Percentiles rank a stretch among this genome's conserved stretches.
Evolutionary conservation across 2,797 vertebrate genomes (phyloP).

Genomic region (Gadopsis bispinosus): DNA sequence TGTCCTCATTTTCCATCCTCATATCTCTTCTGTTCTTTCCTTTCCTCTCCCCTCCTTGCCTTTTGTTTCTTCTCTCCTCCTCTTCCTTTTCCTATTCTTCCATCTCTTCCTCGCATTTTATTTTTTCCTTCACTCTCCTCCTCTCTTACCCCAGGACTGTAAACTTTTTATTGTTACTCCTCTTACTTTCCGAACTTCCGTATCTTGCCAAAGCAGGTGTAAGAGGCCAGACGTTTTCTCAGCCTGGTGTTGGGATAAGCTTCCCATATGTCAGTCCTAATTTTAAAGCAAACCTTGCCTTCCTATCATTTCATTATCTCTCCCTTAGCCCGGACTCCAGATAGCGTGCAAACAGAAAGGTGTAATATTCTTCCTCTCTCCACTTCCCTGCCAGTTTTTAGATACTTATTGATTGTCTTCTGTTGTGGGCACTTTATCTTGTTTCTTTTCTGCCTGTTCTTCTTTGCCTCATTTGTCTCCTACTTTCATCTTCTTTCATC

Average conservation of each 20-base stretch:
- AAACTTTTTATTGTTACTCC: conserved; percentile 27
- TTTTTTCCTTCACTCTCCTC: too few species aligned
- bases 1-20: conserved; percentile 1
- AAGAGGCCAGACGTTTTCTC: conserved; percentile 40
- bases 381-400: conserved; percentile 21
- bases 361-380: conserved; percentile 43
- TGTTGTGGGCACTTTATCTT: conserved; percentile 16
- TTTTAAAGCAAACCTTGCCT: conserved; percentile 48
- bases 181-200: conserved; percentile 14
- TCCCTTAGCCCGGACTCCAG: conserved; percentile 40
- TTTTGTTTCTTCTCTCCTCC: not conserved
- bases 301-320: conserved; percentile 63
- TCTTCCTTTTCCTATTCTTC: not conserved
- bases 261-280: conserved; percentile 52
- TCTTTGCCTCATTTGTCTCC: conserved; percentile 39
- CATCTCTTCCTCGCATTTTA: not conserved
- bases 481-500: conserved; percentile 60
- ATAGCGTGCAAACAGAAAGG: conserved; percentile 46
- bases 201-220: conserved; percentile 66
- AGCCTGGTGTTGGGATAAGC: conserved; percentile 56
- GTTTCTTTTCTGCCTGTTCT: conserved; percentile 18
- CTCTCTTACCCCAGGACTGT: not conserved
- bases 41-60: not conserved
- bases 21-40: not conserved
- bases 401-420: conserved; percentile 47